A percentile compares a stretch with the other conserved stretches of the same genome.
Conservation (phyloP, 2,888 invertebrate genomes). For the Spatulosminthurus flaviceps region DNA sequence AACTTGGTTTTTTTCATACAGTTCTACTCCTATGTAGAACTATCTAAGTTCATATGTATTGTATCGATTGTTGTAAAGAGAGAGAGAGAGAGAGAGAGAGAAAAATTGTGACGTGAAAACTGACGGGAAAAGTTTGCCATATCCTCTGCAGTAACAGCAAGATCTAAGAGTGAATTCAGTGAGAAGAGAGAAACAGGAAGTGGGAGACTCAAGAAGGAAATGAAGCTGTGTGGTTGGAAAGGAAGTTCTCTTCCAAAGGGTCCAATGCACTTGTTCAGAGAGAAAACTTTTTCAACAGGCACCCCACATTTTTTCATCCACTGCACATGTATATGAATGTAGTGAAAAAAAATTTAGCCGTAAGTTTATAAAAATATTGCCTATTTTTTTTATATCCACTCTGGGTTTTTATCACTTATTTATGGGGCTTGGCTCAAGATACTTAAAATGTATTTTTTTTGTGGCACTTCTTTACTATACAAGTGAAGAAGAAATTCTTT, state of each 20-base stretch:
- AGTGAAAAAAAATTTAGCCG: too few species aligned
- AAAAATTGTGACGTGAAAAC: neutral
- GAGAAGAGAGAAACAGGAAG: conserved; percentile 20
- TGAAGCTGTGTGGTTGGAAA: conserved; percentile 32
- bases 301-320: neutral
- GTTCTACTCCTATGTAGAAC: too few species aligned
- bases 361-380: too few species aligned
- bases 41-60: too few species aligned
- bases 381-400: too few species aligned
- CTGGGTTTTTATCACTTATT: too few species aligned
- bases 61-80: neutral
- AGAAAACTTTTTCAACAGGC: neutral
- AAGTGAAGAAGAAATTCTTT: neutral
- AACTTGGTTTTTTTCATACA: neutral
- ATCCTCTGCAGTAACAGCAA: neutral
- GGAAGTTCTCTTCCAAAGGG: neutral
- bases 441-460: too few species aligned
- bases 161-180: neutral
- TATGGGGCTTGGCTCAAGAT: too few species aligned
- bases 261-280: neutral
- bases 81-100: neutral
- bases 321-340: too few species aligned
- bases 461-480: too few species aligned
- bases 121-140: conserved; percentile 12
- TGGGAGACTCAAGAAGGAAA: conserved; percentile 25